Conservation (phyloP, 2,888 invertebrate genomes). For the Zaprionus bogoriensis region DNA sequence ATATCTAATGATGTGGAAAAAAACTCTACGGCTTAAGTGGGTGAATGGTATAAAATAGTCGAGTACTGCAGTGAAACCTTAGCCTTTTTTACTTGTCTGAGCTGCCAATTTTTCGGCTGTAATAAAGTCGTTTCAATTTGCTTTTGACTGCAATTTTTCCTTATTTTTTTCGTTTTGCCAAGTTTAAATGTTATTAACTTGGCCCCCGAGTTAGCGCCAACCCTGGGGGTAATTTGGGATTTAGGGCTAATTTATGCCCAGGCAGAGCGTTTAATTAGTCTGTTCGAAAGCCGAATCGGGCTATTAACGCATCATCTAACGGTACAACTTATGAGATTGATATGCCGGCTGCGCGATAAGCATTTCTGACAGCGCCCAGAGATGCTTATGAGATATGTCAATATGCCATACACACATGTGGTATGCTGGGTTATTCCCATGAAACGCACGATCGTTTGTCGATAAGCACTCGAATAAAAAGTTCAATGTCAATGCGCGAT, state of each 20-base stretch:
- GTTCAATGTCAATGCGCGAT: slow-evolving; percentile 70
- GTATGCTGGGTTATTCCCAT: slow-evolving; percentile 34
- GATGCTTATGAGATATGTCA: slow-evolving; percentile 59
- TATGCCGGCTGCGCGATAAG: slow-evolving; percentile 38
- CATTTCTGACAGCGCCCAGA: slow-evolving; percentile 35
- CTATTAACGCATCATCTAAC: slow-evolving; percentile 67
- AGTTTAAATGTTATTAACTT: slow-evolving; percentile 19
- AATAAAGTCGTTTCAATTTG: slow-evolving; percentile 76
- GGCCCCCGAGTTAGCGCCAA: slow-evolving; percentile 59
- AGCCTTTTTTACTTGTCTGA: background rate
- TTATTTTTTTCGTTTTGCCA: background rate
- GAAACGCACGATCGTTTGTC: slow-evolving; percentile 26
- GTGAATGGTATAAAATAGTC: too few species aligned
- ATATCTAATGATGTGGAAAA: too few species aligned
- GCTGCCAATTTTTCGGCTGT: slow-evolving; percentile 51
- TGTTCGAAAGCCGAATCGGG: background rate
- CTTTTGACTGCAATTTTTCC: slow-evolving; percentile 33
- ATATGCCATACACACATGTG: too few species aligned
- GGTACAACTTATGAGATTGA: slow-evolving; percentile 64
- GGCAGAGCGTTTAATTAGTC: slow-evolving; percentile 52
- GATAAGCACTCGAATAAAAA: slow-evolving; percentile 42
- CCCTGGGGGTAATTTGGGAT: slow-evolving; percentile 37
- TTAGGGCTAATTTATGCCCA: background rate
- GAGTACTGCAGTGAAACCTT: too few species aligned
- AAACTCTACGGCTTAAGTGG: too few species aligned